Conservation (phyloP, 2,113 vertebrate species). For the Phodopus roborovskii region DNA sequence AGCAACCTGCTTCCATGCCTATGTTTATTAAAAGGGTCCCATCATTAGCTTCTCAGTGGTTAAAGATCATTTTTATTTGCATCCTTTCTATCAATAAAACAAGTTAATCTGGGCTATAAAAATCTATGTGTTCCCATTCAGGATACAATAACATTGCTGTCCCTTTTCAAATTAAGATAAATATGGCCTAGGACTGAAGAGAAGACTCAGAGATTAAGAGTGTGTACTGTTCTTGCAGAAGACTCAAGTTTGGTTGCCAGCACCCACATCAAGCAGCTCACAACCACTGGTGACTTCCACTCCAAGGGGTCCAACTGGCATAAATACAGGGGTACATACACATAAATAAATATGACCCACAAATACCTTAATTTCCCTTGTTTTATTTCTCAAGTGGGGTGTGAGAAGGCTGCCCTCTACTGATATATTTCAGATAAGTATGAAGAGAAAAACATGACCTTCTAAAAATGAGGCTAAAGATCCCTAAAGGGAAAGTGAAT, state of each 20-base stretch:
- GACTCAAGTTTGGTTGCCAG: not conserved
- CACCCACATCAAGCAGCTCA: not conserved
- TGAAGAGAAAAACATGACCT: not conserved
- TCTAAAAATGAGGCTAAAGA: not conserved
- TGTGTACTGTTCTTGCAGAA: not conserved
- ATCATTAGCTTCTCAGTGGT: conserved; percentile 14
- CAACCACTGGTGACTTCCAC: not conserved
- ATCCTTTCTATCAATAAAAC: not conserved
- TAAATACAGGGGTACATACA: not conserved
- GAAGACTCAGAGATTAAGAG: not conserved
- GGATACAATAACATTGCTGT: not conserved
- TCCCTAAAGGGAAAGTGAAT: not conserved
- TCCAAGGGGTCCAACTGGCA: not conserved
- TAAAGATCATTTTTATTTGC: not conserved
- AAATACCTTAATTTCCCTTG: not conserved
- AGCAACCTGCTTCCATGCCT: not conserved
- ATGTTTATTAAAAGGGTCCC: not conserved
- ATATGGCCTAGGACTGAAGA: not conserved
- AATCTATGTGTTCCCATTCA: not conserved
- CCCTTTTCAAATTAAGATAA: conserved; percentile 20
- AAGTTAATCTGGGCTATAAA: conserved; percentile 25
- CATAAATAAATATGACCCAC: not conserved
- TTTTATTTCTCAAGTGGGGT: not conserved
- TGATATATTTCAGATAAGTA: not conserved
- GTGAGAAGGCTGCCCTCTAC: not conserved